phyloP scores from a whole-genome alignment of 2,797 vertebrate species.

The Spizella passerina region DNA sequence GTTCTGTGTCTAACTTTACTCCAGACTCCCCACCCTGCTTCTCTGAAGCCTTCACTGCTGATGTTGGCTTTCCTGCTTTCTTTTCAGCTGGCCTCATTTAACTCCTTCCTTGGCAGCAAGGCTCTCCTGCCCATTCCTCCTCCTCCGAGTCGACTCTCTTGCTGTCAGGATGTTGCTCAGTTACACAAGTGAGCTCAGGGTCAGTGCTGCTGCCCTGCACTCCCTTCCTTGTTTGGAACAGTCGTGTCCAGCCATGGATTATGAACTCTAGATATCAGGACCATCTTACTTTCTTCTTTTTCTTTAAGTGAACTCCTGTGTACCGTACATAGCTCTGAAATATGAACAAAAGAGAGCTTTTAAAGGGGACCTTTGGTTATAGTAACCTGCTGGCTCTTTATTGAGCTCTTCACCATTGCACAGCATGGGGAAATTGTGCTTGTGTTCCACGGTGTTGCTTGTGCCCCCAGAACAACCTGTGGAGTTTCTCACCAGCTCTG shows the following conservation, averaged over 20 bases:
- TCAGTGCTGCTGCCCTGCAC: rapidly evolving
- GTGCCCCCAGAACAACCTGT: not conserved
- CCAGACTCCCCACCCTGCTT: not conserved
- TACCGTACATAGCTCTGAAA: not conserved
- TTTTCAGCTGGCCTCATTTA: not conserved
- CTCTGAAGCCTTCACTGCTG: not conserved
- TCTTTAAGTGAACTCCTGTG: not conserved
- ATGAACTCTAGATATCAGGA: not conserved
- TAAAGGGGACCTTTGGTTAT: not conserved
- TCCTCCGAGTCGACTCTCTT: rapidly evolving
- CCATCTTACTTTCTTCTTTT: not conserved
- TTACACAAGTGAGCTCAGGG: not conserved
- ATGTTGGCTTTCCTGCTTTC: not conserved
- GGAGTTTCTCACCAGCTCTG: not conserved
- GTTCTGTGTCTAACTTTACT: not conserved
- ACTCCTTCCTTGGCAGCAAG: not conserved
- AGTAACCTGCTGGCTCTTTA: not conserved
- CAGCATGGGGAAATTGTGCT: rapidly evolving
- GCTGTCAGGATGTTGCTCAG: not conserved
- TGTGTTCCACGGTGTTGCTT: not conserved
- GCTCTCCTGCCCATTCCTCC: not conserved
- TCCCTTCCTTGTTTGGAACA: not conserved
- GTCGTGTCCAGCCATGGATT: not conserved
- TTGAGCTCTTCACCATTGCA: not conserved
- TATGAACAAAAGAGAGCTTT: not conserved